phyloP scores from a whole-genome alignment of 2,113 vertebrate genomes.

The Odontophorus gujanensis region DNA sequence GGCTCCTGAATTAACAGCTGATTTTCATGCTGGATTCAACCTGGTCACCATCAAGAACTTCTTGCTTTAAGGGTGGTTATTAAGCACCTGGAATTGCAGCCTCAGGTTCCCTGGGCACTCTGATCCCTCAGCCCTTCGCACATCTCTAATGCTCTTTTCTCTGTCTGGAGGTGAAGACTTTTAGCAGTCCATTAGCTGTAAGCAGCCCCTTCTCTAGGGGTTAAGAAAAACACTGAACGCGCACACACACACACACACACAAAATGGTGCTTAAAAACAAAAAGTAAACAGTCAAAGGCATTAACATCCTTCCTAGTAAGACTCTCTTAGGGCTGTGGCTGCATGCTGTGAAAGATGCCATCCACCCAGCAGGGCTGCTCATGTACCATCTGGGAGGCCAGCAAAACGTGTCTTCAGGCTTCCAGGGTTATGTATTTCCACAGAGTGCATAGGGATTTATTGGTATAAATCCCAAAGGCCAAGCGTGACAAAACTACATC shows the following conservation, averaged over 20 bases:
- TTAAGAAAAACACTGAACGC: background rate
- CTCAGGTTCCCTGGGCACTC: background rate
- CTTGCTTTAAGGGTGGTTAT: background rate
- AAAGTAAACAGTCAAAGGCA: background rate
- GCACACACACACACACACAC: background rate
- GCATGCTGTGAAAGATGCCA: background rate
- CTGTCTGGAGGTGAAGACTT: background rate
- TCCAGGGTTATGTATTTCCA: background rate
- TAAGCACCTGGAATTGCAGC: constrained; percentile 6
- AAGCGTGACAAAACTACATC: background rate
- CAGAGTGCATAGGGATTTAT: background rate
- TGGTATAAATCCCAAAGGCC: background rate
- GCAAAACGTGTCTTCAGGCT: background rate
- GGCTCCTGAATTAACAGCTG: background rate
- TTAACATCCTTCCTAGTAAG: background rate
- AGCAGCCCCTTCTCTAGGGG: background rate
- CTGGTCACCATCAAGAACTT: background rate
- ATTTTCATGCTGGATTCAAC: constrained; percentile 18
- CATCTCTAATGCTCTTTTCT: background rate
- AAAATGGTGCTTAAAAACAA: background rate
- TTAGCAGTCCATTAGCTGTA: background rate
- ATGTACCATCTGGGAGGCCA: background rate
- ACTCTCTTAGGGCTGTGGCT: background rate
- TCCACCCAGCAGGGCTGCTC: background rate
- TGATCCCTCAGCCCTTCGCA: background rate